Evolutionary conservation across 2,888 invertebrate genomes (phyloP), one percentile per base, ranked within the genome.

Genomic region (Chrysolina oricalcia): DNA sequence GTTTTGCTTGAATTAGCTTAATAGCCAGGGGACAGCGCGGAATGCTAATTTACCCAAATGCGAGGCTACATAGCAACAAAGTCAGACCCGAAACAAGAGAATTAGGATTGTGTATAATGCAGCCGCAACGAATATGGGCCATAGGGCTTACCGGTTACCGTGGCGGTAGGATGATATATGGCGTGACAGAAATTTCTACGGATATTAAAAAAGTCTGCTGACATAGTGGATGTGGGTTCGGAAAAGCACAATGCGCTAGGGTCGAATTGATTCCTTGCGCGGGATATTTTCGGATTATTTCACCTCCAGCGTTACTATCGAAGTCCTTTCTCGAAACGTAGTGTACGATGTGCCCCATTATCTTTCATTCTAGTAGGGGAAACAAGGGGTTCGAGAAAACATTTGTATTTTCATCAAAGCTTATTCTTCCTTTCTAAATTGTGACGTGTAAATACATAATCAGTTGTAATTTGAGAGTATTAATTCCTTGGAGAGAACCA

Each of bases 1-100:
- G 72, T 77, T 78, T 76, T 74, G 77, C 76, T 69, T 73, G 75
- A 80, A 79, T 79, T 77, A 76, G 76, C 74, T 74, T 78, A 81
- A 81, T 81, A 78, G 81, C 78, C 78, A 72, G 41, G 78, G 81
- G 80, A 78, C 77, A 69, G 76, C 71, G 70, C 73, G 56, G 77
- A 78, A 79, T 78, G 74, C 79, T 78, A 80, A 80, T 80, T 80
- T 70, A 71, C 73, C 65, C 75, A 72, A 75, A 75, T 53, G 48
- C 68, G 59, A 23, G 68, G 64, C 70, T 62, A 15, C 62, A 74
- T 50, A 63, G 72, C 72, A 76, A 73, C 76, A 70, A 76, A 70
- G 73, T 73, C 75, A 50, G 71, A 63, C 35, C 69, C 71, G 70
- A 59, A 73, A 76, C 76, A 70, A 63, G 70, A 70, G 69, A 73